Conservation (phyloP, 2,888 invertebrate species). For the Stramonita haemastoma region DNA sequence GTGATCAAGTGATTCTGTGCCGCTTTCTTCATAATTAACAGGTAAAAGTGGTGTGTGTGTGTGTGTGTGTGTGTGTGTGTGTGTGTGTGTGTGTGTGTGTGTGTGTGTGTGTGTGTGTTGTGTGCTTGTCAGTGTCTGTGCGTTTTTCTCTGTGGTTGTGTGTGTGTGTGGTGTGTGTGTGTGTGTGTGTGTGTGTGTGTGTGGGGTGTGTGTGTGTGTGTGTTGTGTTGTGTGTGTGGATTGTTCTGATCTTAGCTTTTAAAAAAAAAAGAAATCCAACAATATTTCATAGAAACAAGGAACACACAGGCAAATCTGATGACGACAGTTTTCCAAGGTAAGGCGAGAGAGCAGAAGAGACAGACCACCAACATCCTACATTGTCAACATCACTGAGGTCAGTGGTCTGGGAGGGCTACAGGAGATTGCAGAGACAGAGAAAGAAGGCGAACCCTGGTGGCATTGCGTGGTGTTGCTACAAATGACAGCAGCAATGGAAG, state of each 20-base stretch:
- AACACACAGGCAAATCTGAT: neutral
- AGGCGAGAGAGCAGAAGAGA: neutral
- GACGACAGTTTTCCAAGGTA: neutral
- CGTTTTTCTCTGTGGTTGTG: too few relatives aligned
- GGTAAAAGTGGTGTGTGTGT: too few relatives aligned
- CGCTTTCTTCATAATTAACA: too few relatives aligned
- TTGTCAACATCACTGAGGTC: neutral
- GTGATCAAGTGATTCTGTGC: too few relatives aligned
- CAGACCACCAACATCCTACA: neutral
- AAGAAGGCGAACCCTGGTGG: neutral
- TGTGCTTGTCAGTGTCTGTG: too few relatives aligned
- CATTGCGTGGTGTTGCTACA: neutral
- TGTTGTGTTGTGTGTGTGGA: too few relatives aligned
- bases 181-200: too few relatives aligned
- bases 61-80: neutral
- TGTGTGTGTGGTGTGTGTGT: too few relatives aligned
- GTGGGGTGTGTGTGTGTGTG: too few relatives aligned
- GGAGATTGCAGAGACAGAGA: neutral
- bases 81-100: neutral
- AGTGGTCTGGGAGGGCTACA: neutral
- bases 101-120: neutral
- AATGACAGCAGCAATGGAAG: neutral
- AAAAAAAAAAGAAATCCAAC: too few relatives aligned
- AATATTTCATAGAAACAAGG: too few relatives aligned
- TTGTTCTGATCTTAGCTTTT: too few relatives aligned